Evolutionary conservation across 1,140 invertebrate genomes (phyloP).

Genomic region (Brachionus asplanchnoidis): DNA sequence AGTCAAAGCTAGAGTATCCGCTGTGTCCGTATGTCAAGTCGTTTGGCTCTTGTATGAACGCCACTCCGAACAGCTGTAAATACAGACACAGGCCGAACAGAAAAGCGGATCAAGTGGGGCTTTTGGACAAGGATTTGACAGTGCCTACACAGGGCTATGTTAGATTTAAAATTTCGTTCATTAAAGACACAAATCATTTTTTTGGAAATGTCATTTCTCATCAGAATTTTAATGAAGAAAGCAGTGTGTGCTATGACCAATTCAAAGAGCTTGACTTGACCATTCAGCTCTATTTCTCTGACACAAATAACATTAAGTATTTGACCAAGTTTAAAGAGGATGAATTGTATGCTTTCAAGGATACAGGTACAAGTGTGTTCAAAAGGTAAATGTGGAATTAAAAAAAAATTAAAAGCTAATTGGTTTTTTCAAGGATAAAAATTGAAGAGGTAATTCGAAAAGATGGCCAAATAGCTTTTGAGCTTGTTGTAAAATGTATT

Average conservation of each 20-base stretch:
- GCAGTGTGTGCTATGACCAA: neutral
- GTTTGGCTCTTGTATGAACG: constrained; percentile 15
- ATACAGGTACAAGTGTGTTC: neutral
- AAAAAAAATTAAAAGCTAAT: neutral
- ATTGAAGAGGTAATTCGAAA: constrained; percentile 14
- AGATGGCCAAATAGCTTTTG: constrained; percentile 7
- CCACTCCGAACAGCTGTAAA: neutral
- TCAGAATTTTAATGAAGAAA: neutral
- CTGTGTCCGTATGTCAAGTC: constrained; percentile 33
- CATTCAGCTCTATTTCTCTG: constrained; percentile 11
- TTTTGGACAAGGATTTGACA: neutral
- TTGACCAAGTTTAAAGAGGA: neutral
- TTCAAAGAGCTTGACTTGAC: neutral
- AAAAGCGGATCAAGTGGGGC: neutral
- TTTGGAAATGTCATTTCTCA: neutral
- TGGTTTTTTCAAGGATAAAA: neutral
- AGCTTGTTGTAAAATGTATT: constrained; percentile 21
- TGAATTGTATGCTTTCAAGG: constrained; percentile 30
- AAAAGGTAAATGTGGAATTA: neutral
- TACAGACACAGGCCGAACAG: neutral
- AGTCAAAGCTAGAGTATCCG: neutral
- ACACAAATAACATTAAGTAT: neutral
- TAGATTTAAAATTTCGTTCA: constrained; percentile 17
- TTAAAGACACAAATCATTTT: constrained; percentile 21
- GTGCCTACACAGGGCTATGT: constrained; percentile 10